phyloP scores from a whole-genome alignment of 2,113 vertebrate genomes.

The Cochlearius cochlearius region DNA sequence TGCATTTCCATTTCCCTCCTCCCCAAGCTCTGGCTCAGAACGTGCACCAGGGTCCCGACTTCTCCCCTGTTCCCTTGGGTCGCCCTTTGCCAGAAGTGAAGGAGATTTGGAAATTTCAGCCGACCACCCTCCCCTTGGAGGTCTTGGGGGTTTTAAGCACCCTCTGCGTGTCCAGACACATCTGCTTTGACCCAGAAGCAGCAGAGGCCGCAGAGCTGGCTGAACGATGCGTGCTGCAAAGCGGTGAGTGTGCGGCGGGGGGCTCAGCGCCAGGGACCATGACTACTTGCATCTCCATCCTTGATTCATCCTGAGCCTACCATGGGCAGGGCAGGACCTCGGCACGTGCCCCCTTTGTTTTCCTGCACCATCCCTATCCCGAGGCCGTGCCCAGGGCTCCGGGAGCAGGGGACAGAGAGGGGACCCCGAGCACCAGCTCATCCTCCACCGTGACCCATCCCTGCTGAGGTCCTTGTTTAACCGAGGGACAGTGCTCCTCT shows the following conservation, averaged over 20 bases:
- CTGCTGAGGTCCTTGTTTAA: neutral
- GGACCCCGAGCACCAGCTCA: neutral
- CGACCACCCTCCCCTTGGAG: neutral
- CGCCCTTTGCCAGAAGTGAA: neutral
- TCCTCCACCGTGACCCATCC: neutral
- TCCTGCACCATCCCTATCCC: neutral
- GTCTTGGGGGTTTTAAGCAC: neutral
- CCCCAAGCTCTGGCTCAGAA: neutral
- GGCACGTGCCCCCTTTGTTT: accelerated
- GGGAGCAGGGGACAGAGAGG: neutral
- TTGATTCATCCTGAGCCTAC: neutral
- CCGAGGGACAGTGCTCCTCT: neutral
- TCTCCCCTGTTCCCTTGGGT: neutral
- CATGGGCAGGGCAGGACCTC: neutral
- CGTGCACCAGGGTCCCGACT: neutral
- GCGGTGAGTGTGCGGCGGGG: accelerated
- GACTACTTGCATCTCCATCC: neutral
- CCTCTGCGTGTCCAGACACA: no score
- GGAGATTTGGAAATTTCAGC: neutral
- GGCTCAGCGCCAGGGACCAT: accelerated
- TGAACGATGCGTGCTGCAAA: accelerated
- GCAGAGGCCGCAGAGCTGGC: neutral
- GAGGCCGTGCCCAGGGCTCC: accelerated
- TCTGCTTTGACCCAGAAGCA: neutral
- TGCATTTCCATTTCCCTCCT: neutral